Conservation (phyloP, 2,113 vertebrate species). For the Monopterus albus region DNA sequence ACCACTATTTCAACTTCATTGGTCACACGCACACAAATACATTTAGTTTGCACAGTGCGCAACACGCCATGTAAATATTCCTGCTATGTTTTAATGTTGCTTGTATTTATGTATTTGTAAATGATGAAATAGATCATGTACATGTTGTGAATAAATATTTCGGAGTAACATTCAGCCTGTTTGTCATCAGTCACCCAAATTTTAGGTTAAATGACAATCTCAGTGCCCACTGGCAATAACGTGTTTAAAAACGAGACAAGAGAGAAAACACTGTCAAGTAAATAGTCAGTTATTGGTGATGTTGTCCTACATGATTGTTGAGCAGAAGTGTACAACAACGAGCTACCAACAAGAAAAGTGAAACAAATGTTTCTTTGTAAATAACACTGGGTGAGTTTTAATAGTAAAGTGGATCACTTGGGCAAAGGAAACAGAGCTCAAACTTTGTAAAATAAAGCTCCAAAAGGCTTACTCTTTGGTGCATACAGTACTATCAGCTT, state of each 20-base stretch:
- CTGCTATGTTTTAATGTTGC: background rate
- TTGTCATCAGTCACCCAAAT: slow-evolving; percentile 1
- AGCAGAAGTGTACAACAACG: too few species aligned
- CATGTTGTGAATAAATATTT: slow-evolving; percentile 77
- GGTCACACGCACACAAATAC: slow-evolving; percentile 89
- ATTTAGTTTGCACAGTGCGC: slow-evolving; percentile 89
- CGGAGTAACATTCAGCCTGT: slow-evolving; percentile 19
- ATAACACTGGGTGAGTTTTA: background rate
- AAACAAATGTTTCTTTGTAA: background rate
- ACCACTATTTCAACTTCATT: slow-evolving; percentile 93
- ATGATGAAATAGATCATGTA: slow-evolving; percentile 52
- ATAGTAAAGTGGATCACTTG: background rate
- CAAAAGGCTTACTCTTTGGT: too few species aligned
- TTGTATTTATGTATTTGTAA: slow-evolving; percentile 79
- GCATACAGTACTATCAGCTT: too few species aligned
- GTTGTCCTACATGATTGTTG: too few species aligned
- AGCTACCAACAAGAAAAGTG: too few species aligned
- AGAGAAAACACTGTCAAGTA: background rate
- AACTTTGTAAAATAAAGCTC: too few species aligned
- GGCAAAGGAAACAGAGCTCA: background rate
- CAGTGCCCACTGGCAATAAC: too few species aligned
- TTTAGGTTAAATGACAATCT: too few species aligned
- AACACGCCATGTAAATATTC: slow-evolving; percentile 87
- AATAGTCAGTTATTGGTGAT: background rate
- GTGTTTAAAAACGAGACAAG: fast-evolving